Percentiles rank a stretch among this genome's conserved stretches.
These are phyloP conservation scores for Oceanites oceanicus DNA, from an alignment of 2,113 vertebrate species.

Conservation along the genomic window DNA sequence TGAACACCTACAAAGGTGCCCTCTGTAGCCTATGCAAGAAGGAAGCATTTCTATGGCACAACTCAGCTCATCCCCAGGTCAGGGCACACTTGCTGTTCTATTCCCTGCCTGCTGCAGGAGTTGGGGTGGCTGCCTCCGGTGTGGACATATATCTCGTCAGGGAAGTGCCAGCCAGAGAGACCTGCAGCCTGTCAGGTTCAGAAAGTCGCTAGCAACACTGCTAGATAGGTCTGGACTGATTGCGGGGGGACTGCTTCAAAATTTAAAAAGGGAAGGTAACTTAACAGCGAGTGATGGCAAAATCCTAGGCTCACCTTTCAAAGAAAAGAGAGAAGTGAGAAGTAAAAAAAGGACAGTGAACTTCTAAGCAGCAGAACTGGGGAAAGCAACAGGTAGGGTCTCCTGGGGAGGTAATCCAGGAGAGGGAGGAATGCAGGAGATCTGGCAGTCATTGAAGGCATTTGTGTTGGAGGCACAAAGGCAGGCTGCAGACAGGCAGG, in stretches of 20 bases:
- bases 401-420: background rate
- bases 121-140: background rate
- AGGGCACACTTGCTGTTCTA: background rate
- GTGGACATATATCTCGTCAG: background rate
- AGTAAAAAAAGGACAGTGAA: background rate
- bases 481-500: background rate
- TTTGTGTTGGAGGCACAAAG: background rate
- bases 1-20: background rate
- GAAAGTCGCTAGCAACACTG: accelerated
- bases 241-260: background rate
- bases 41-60: background rate
- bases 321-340: background rate
- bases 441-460: background rate
- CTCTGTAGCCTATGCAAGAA: background rate
- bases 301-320: background rate
- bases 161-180: background rate
- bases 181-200: background rate
- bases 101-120: background rate
- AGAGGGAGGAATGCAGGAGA: background rate
- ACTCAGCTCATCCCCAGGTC: background rate
- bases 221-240: background rate
- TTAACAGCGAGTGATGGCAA: background rate
- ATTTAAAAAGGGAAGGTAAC: background rate
- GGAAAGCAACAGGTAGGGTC: background rate
- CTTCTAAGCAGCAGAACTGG: background rate